These are phyloP conservation scores for Lutjanus erythropterus DNA, from an alignment of 2,113 vertebrate genomes.

Conservation along the genomic window DNA sequence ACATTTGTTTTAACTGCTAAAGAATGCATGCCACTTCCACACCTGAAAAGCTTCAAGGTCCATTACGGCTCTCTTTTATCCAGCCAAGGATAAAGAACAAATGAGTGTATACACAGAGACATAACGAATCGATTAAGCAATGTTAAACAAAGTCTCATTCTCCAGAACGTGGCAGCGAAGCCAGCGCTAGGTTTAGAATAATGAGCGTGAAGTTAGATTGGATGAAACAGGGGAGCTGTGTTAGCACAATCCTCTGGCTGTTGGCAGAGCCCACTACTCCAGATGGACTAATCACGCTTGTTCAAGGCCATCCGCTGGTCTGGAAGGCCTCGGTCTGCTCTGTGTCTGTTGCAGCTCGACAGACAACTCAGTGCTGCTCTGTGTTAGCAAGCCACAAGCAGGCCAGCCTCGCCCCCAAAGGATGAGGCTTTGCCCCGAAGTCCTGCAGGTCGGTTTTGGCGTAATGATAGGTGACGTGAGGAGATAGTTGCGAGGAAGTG, in stretches of 20 bases:
- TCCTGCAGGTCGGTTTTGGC: slow-evolving; percentile 40
- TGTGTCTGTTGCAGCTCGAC: slow-evolving; percentile 54
- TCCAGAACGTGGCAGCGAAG: slow-evolving; percentile 51
- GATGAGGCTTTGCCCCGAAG: slow-evolving; percentile 39
- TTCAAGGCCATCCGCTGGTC: slow-evolving; percentile 75
- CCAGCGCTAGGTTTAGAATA: slow-evolving; percentile 64
- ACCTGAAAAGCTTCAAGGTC: slow-evolving; percentile 67
- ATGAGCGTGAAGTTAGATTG: slow-evolving; percentile 71
- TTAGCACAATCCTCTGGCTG: slow-evolving; percentile 74
- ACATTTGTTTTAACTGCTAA: slow-evolving; percentile 62
- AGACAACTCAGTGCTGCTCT: slow-evolving; percentile 58
- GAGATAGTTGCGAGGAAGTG: slow-evolving; percentile 66
- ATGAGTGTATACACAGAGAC: slow-evolving; percentile 69
- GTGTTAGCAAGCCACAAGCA: slow-evolving; percentile 37
- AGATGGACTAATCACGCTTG: slow-evolving; percentile 77
- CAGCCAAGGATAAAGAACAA: slow-evolving; percentile 67
- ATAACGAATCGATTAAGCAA: slow-evolving; percentile 71
- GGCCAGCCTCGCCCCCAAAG: slow-evolving; percentile 31
- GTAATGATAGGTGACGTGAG: slow-evolving; percentile 64
- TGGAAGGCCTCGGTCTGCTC: slow-evolving; percentile 67
- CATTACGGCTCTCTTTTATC: slow-evolving; percentile 49
- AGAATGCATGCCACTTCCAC: slow-evolving; percentile 44
- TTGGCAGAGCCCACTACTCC: slow-evolving; percentile 69
- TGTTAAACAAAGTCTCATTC: slow-evolving; percentile 73
- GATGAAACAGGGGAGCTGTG: slow-evolving; percentile 69